Conservation (phyloP, 2,797 vertebrate species). For the Sebastes trivittatus region DNA sequence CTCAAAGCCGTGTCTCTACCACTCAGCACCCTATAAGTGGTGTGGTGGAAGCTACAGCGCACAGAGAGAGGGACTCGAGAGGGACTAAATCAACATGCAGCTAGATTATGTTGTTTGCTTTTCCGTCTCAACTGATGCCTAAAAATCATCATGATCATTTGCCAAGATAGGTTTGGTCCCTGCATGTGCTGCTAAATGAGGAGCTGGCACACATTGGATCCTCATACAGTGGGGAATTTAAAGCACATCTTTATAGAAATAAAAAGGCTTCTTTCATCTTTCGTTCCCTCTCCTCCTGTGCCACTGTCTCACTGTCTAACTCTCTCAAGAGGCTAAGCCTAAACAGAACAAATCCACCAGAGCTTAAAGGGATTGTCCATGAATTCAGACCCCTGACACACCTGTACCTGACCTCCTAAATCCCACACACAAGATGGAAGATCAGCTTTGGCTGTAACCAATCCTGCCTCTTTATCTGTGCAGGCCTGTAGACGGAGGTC, state of each 20-base stretch:
- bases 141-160: constrained; percentile 1
- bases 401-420: constrained; percentile 65
- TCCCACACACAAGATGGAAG: constrained; percentile 66
- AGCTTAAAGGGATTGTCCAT: constrained; percentile 70
- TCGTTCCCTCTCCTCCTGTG: background rate
- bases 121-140: background rate
- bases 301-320: constrained; percentile 45
- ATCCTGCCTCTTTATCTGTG: constrained; percentile 72
- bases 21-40: constrained; percentile 17
- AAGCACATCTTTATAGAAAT: background rate
- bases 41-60: constrained; percentile 28
- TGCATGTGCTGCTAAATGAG: background rate
- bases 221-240: background rate
- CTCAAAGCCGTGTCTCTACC: constrained; percentile 38
- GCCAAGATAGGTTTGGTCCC: background rate
- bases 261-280: constrained; percentile 37
- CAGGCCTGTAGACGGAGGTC: constrained; percentile 52
- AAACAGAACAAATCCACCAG: constrained; percentile 68
- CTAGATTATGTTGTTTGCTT: constrained; percentile 7
- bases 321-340: constrained; percentile 66
- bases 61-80: constrained; percentile 6
- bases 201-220: background rate
- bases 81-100: constrained; percentile 28
- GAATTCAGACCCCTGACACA: constrained; percentile 65
- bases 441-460: constrained; percentile 77